Percentiles rank a stretch among this genome's conserved stretches.
Evolutionary conservation across 2,888 invertebrate species (phyloP).

Genomic region (Sinotaia quadrata): DNA sequence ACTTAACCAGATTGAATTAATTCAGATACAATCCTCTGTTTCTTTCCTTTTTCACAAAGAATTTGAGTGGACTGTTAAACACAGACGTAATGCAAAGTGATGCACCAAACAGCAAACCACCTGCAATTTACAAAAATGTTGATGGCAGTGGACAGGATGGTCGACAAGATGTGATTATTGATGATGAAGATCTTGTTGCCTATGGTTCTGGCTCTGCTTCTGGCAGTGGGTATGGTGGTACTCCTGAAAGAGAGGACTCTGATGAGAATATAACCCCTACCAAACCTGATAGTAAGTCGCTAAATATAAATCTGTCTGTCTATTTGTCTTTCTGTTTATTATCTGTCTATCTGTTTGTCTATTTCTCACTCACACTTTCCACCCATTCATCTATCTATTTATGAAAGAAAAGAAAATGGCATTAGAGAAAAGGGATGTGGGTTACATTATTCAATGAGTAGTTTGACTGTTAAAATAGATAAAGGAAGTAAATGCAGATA

Average conservation of each 20-base stretch:
- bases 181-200: conserved; percentile 37
- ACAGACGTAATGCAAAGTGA: conserved; percentile 39
- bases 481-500: too few species aligned
- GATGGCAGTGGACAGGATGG: neutral
- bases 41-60: too few species aligned
- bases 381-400: too few species aligned
- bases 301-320: neutral
- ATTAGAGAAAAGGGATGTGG: too few species aligned
- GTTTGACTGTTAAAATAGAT: too few species aligned
- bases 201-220: conserved; percentile 29
- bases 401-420: too few species aligned
- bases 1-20: too few species aligned
- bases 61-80: conserved; percentile 35
- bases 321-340: neutral
- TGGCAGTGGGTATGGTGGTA: too few species aligned
- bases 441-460: too few species aligned
- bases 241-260: too few species aligned
- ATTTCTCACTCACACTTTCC: neutral
- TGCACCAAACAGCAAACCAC: conserved; percentile 7
- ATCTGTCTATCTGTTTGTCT: neutral
- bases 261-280: neutral
- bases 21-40: too few species aligned
- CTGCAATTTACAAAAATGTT: conserved; percentile 24
- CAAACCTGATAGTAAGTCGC: neutral
- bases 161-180: conserved; percentile 24